These are phyloP conservation scores for Leptonema lineaticorne DNA, from an alignment of 1,140 invertebrate genomes.

Conservation along the genomic window DNA sequence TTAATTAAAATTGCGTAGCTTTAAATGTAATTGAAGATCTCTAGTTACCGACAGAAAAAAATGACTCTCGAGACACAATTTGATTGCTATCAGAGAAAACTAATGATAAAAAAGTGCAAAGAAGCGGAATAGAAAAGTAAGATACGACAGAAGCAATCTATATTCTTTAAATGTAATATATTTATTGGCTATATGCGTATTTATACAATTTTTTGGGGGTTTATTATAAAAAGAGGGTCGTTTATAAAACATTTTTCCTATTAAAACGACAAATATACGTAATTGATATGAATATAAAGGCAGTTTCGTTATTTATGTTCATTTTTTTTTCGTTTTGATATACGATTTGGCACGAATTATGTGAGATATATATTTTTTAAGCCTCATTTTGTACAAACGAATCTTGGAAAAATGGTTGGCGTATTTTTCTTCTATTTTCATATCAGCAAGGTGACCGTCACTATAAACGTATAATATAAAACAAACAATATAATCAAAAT, in stretches of 20 bases:
- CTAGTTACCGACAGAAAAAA: no score
- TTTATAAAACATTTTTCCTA: constrained; percentile 8
- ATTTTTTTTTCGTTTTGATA: constrained; percentile 2
- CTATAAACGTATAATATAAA: no score
- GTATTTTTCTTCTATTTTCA: no score
- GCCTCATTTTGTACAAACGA: background rate
- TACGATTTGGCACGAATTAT: background rate
- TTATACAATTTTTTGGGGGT: background rate
- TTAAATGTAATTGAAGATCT: no score
- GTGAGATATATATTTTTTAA: constrained; percentile 5
- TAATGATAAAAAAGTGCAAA: background rate
- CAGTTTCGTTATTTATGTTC: constrained; percentile 1
- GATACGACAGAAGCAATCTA: background rate
- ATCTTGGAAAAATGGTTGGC: no score
- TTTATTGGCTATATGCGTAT: background rate
- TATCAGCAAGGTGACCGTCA: no score
- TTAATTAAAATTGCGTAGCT: no score
- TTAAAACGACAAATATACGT: constrained; percentile 10
- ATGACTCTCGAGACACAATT: background rate
- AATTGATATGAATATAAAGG: constrained; percentile 7
- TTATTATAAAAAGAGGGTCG: background rate
- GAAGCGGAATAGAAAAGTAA: background rate
- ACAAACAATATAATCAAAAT: constrained; percentile 12
- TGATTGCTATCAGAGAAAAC: background rate
- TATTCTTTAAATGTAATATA: background rate